Evolutionary conservation across 2,888 invertebrate genomes (phyloP), one percentile per base, ranked within the genome.

Genomic region (Folsomia manolachei): DNA sequence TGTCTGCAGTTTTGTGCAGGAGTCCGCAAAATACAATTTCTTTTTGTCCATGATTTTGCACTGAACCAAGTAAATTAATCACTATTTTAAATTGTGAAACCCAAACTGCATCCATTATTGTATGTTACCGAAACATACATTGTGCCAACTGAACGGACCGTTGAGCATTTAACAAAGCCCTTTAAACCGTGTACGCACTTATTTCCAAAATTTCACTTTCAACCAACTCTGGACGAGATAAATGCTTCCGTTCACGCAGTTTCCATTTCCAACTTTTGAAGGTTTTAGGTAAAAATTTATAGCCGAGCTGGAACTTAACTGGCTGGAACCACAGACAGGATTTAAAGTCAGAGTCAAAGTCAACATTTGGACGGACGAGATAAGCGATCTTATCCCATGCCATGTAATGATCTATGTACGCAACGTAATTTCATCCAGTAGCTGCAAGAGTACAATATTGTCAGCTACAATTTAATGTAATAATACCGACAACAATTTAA

Each of bases 231-330:
- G 66, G 27, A 24, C 23, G 23, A 67, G 71, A 71, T 71, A 72
- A 72, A 69, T 63, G 72, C 64, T 72, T 72, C 72, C 72, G 72
- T 72, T 72, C 69, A 72, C 72, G 72, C 72, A 72, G 69, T 72
- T 72, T 68, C 24, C 52, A 21, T 72, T 72, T 68, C 24, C 52
- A 21, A 66, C 27, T 25, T 66, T 66, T 66, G 27, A 51, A 53
- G 69, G 11, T 56, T 70, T 70, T 70, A 27, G 64, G 70, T 53
- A 69, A 72, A 69, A 64, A 72, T 72, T 69, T 72, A 72, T 60
- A 39, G 64, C 64, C 19, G 7, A 7, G n/a, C 21, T 19, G 21
- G 9, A 51, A 60, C n/a, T 60, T 14, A 39, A 39, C 39, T 39
- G 39, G 39, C 39, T 39, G 39, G 39, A 39, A 39, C 39, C 39